Evolutionary conservation across 2,113 vertebrate species (phyloP), one percentile per base, ranked within the genome.

Genomic region (Labeo rohita): DNA sequence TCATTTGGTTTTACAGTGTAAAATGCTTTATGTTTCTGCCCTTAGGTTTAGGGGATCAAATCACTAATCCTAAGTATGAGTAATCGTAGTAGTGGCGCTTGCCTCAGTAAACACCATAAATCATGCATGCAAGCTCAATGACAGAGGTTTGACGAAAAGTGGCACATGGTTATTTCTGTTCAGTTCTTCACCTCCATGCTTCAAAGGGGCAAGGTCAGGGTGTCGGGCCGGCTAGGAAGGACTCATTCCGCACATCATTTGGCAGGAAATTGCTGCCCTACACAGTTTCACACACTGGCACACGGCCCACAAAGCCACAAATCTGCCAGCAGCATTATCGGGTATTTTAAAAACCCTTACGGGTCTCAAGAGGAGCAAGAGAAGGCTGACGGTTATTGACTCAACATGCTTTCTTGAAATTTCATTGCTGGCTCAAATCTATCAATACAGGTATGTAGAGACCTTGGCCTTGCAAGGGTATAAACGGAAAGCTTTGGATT

Each of bases 381-480:
- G 49, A 83, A 84, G 80, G 80, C 16, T 28, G 86, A 9, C 13
- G 76, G 74, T 70, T 77, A 88, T 74, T 91, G 83, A 90, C 47
- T 84, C 88, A 85, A 80, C 77, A 76, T 52, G 87, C 83, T 86
- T 92, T 88, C 90, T 72, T 68, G 86, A 72, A 72, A 74, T 80
- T 59, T 66, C 74, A 50, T 73, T 68, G 91, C 88, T 52, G 80
- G 49, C 28, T 59, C 34, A 47, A 59, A 65, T 80, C 61, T 68
- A 91, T 92, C 90, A 89, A 92, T 93, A 90, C 90, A 91, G 89
- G 76, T 89, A 93, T 92, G 91, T 78, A 77, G 90, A 87, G 92
- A 92, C 91, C 90, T 77, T 79, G 88, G 81, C 78, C 89, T 84
- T 90, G 90, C 34, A 54, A 88, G 61, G 87, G 87, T 49, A 85